These are phyloP conservation scores for Ectemnius cavifrons DNA, from an alignment of 2,888 invertebrate species.

Conservation along the genomic window DNA sequence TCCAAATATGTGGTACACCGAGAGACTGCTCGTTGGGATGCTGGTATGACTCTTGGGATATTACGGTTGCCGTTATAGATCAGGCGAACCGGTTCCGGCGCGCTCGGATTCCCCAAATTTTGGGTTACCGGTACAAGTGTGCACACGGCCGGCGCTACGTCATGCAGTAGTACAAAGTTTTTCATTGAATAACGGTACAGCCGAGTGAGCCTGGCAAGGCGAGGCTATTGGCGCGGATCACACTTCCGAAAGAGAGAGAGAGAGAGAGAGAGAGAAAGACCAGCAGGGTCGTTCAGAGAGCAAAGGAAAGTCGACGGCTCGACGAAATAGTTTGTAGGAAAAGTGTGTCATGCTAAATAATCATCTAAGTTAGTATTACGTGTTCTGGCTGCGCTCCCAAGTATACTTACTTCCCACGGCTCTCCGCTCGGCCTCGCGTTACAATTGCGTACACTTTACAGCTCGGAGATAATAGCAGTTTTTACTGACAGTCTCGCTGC, in stretches of 20 bases:
- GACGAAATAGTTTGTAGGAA: too few species aligned
- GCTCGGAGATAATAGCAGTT: conserved; percentile 17
- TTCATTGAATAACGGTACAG: conserved; percentile 46
- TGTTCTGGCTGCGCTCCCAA: neutral
- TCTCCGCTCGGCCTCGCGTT: conserved; percentile 21
- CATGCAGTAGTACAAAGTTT: conserved; percentile 24
- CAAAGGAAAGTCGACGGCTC: too few species aligned
- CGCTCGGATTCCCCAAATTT: conserved; percentile 53
- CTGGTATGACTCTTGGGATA: conserved; percentile 56
- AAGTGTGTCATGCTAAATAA: too few species aligned
- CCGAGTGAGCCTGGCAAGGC: too few species aligned
- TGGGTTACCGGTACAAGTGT: conserved; percentile 46
- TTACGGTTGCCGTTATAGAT: conserved; percentile 53
- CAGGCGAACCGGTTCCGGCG: conserved; percentile 53
- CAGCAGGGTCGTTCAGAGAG: too few species aligned
- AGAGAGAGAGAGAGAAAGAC: too few species aligned
- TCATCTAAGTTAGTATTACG: conserved; percentile 1
- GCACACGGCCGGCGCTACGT: neutral
- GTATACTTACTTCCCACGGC: conserved; percentile 3
- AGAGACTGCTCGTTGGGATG: conserved; percentile 16
- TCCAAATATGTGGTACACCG: too few species aligned
- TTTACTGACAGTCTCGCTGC: conserved; percentile 27
- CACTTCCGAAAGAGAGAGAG: too few species aligned
- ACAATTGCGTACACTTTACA: conserved; percentile 14
- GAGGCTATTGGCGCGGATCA: too few species aligned